Conservation (phyloP, 1,140 invertebrate genomes). For the Trissolcus basalis region DNA sequence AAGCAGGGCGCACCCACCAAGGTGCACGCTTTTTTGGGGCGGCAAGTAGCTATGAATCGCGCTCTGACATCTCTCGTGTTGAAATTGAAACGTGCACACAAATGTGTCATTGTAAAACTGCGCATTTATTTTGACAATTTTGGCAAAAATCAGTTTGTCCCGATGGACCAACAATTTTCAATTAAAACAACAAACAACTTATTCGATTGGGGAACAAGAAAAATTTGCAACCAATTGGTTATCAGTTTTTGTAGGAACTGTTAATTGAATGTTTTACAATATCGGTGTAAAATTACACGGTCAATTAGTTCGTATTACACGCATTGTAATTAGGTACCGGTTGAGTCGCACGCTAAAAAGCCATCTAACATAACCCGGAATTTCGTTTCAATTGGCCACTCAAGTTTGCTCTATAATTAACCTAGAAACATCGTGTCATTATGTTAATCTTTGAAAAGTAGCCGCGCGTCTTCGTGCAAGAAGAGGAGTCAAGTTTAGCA, state of each 20-base stretch:
- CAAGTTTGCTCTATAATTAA: constrained; percentile 27
- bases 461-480: constrained; percentile 2
- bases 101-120: constrained; percentile 32
- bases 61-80: constrained; percentile 30
- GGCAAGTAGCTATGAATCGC: constrained; percentile 44
- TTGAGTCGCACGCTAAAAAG: constrained; percentile 7
- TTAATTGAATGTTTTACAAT: no score
- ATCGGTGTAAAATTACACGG: no score
- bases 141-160: no score
- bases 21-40: constrained; percentile 29
- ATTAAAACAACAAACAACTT: no score
- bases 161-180: no score
- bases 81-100: constrained; percentile 37
- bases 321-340: no score
- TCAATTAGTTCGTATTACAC: no score
- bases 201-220: no score
- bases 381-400: constrained; percentile 30
- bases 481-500: constrained; percentile 10
- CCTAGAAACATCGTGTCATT: constrained; percentile 32
- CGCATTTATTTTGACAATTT: neutral
- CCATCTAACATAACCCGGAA: constrained; percentile 17
- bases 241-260: no score
- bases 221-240: no score
- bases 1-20: neutral
- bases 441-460: constrained; percentile 40